Base-by-base conservation (phyloP, 2,797 vertebrate genomes). In the Miichthys miiuy region DNA sequence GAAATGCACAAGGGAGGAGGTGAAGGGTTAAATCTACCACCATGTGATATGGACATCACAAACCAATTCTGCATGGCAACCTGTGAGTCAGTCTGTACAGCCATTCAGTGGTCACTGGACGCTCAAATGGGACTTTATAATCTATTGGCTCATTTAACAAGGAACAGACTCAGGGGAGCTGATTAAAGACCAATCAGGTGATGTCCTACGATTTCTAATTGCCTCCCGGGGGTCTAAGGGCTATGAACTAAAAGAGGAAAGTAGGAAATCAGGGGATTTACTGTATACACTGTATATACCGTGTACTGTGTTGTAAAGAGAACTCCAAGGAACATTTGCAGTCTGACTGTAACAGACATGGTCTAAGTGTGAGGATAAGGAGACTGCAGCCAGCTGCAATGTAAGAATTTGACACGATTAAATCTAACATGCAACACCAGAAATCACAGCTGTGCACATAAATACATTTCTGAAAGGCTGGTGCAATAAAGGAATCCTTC, bases 141-240 rank as follows among this genome's bases (percentile, higher is more conserved):
- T 50, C 50, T 44, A 75, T 76, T 77, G 83, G 81, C 77, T 90
- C 82, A 87, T 88, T 91, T 87, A 87, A 79, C 57, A 86, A 77
- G 74, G 61, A 84, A 65, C 77, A 54, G 62, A 86, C 89, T 85
- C 83, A 54, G 63, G 89, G 91, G 91, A 88, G 79, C 89, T 94
- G 85, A 93, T 94, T 93, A 94, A 88, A 89, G 84, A 81, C 83
- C 82, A 90, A 91, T 93, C 85, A 91, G 93, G 89, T 89, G 82
- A 88, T 84, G 81, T 77, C 78, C 88, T 85, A 75, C 69, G 3
- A 67, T 84, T 89, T 87, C 81, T 93, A 95, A 94, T 92, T 91
- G 89, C 72, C 56, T 91, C 92, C 87, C 90, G 34, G n/a, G 83
- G 79, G 88, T 65, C 63, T 85, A 27, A 80, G 55, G 80, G 69